Evolutionary conservation across 1,140 invertebrate species (phyloP).

Genomic region (Procambarus clarkii): DNA sequence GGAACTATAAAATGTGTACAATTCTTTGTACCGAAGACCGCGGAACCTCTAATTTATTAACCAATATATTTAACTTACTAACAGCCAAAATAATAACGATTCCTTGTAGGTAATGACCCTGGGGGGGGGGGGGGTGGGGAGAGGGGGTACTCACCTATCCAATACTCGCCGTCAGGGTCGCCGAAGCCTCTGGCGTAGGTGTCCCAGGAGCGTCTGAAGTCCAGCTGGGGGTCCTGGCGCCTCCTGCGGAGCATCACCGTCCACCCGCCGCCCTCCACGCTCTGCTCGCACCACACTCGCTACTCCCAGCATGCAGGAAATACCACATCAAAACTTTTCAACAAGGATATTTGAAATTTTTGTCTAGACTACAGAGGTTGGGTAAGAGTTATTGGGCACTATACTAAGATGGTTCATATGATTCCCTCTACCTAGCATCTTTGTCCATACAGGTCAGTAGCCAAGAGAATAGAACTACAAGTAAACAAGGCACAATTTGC

Average conservation of each 20-base stretch:
- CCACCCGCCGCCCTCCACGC: slow-evolving; percentile 60
- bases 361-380: neutral
- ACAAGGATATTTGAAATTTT: neutral
- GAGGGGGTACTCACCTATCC: slow-evolving; percentile 57
- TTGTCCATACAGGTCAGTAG: too few relatives aligned
- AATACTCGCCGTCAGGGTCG: slow-evolving; percentile 58
- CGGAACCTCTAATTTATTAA: too few relatives aligned
- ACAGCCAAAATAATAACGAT: too few relatives aligned
- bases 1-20: too few relatives aligned
- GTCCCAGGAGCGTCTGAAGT: slow-evolving; percentile 61
- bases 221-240: slow-evolving; percentile 40
- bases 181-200: slow-evolving; percentile 61
- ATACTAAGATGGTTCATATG: too few relatives aligned
- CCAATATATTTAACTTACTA: too few relatives aligned
- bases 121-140: neutral
- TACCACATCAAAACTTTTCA: neutral
- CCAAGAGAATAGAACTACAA: too few relatives aligned
- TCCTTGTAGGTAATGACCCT: too few relatives aligned
- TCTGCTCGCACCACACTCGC: slow-evolving; percentile 64
- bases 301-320: neutral
- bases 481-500: too few relatives aligned
- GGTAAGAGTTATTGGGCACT: neutral
- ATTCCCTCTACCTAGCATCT: too few relatives aligned
- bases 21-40: too few relatives aligned
- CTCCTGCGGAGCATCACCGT: slow-evolving; percentile 61